Percentiles rank a stretch among this genome's conserved stretches.
These are phyloP conservation scores for Catocala fraxini DNA, from an alignment of 2,888 invertebrate species.

Conservation along the genomic window DNA sequence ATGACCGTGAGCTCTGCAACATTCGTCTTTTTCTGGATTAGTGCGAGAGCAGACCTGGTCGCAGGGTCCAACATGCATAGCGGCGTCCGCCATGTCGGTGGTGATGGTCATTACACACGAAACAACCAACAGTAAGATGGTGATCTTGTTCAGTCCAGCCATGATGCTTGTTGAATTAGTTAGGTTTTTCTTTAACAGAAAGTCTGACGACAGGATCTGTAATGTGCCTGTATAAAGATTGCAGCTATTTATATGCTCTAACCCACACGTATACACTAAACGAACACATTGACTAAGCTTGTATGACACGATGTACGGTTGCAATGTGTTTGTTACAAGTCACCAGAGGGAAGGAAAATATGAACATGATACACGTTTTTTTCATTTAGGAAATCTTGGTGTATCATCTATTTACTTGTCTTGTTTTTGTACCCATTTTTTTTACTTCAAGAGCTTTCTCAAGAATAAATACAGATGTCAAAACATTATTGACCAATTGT, in stretches of 20 bases:
- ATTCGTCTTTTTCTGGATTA: not conserved
- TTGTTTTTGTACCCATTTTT: too few species aligned
- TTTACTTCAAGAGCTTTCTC: too few species aligned
- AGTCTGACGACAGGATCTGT: not conserved
- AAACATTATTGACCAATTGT: too few species aligned
- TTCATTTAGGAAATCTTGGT: too few species aligned
- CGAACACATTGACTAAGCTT: too few species aligned
- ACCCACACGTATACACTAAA: too few species aligned
- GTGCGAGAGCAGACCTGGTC: not conserved
- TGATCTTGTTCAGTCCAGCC: not conserved
- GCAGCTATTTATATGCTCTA: not conserved
- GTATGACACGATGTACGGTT: too few species aligned
- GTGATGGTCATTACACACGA: not conserved
- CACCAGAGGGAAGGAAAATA: too few species aligned
- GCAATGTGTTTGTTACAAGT: too few species aligned
- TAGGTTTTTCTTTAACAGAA: not conserved
- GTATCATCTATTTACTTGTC: too few species aligned
- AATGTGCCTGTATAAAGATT: not conserved
- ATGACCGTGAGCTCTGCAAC: conserved; percentile 1
- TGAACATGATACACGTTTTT: too few species aligned
- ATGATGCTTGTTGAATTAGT: not conserved
- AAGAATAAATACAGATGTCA: too few species aligned
- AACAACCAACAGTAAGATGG: not conserved
- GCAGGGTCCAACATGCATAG: not conserved
- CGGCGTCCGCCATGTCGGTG: not conserved